Base-by-base conservation (phyloP, 2,888 invertebrate species). In the Temnothorax ravouxi region DNA sequence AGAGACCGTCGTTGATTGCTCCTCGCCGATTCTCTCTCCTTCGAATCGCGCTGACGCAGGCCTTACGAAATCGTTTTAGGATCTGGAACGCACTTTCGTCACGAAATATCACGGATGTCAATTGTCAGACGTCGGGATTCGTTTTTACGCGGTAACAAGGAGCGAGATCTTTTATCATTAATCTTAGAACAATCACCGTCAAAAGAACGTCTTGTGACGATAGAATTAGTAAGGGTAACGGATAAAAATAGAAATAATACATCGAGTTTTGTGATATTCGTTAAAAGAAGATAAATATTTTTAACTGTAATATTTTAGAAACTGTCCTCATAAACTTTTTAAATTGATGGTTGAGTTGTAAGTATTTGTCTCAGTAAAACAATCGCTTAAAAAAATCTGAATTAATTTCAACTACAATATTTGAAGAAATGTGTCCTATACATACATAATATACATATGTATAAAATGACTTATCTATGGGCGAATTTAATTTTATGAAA, bases 31-130 rank as follows among this genome's bases (percentile, higher is more conserved):
- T 76, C 54, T 71, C 34, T 64, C 76, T 79, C 38, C n/a, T 54
- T 44, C 50, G n/a, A 41, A 15, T 47, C 83, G 71, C 83, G 71
- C 52, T 21, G 72, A n/a, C 54, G 62, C 69, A 80, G 69, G 18
- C 79, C 87, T 88, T 89, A 83, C 84, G 84, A 87, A 89, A 86
- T 62, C 56, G 62, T 62, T 29, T 9, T 56, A 59, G 52, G 62
- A 83, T 83, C 81, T 75, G 66, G 82, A 77, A 89, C 84, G 75
- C 69, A 50, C 61, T 82, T 84, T 72, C 81, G 77, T 72, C 69
- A 67, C 69, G 34, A 87, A 88, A 89, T 82, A 87, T 85, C 89
- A 84, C 81, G 25, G 76, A 38, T 47, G 76, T 54, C 83, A 66
- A 62, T 44, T 79, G 69, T 69, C 52, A 29, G 13, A 61, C 1